Conservation (phyloP, 1,140 invertebrate genomes). For the Lasioglossum baleicum region DNA sequence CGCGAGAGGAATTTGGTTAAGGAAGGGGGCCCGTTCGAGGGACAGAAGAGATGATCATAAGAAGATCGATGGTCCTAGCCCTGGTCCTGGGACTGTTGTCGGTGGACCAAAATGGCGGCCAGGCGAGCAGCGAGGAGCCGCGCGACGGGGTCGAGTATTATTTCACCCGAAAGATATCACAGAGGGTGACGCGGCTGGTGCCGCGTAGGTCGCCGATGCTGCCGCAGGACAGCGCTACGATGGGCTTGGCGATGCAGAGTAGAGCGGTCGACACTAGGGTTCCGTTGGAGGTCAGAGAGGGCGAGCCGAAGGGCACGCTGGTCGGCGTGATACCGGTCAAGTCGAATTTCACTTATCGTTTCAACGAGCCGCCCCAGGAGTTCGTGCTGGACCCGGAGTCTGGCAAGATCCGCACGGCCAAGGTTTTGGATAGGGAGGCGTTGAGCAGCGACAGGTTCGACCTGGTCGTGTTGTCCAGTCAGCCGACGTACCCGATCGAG, state of each 20-base stretch:
- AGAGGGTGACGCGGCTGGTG: constrained; percentile 75
- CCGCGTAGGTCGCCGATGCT: constrained; percentile 75
- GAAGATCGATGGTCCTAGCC: constrained; percentile 67
- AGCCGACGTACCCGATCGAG: constrained; percentile 95
- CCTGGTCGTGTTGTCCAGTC: constrained; percentile 93
- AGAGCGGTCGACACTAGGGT: constrained; percentile 91
- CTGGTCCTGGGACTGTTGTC: constrained; percentile 72
- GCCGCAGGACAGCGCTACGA: constrained; percentile 67
- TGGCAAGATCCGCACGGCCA: constrained; percentile 90
- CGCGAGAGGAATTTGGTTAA: constrained; percentile 53
- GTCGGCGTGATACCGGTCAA: constrained; percentile 93
- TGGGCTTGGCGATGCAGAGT: constrained; percentile 87
- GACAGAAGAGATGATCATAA: constrained; percentile 68
- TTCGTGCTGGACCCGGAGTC: constrained; percentile 89
- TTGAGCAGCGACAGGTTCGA: constrained; percentile 90
- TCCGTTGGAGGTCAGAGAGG: constrained; percentile 91
- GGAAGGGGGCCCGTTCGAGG: constrained; percentile 57
- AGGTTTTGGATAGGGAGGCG: constrained; percentile 90
- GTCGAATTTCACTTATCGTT: constrained; percentile 92
- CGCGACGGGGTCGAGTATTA: constrained; percentile 53
- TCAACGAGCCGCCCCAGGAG: constrained; percentile 93
- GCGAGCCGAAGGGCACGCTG: constrained; percentile 88
- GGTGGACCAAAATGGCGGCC: constrained; percentile 64
- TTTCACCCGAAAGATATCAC: constrained; percentile 51
- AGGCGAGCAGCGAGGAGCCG: constrained; percentile 39